Percentiles rank a stretch among this genome's conserved stretches.
These are phyloP conservation scores for Phrixothrix hirtus DNA, from an alignment of 2,888 invertebrate species.

Conservation along the genomic window DNA sequence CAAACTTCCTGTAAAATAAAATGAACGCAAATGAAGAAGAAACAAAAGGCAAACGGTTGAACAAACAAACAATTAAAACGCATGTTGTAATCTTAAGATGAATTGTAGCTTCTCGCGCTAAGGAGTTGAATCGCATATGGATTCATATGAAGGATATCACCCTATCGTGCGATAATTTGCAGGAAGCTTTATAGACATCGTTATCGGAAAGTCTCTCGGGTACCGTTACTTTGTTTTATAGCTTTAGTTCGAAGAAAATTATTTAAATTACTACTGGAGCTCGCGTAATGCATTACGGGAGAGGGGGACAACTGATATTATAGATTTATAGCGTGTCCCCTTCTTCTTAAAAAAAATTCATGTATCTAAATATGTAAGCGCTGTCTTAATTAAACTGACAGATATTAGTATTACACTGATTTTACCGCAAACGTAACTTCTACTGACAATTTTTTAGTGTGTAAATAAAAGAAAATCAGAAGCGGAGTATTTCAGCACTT, in stretches of 20 bases:
- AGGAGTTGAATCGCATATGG: conserved; percentile 34
- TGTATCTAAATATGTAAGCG: too few species aligned
- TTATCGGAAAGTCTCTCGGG: conserved; percentile 7
- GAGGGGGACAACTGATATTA: not conserved
- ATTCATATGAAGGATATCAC: conserved; percentile 33
- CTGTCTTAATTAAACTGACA: not conserved
- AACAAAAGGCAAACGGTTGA: too few species aligned
- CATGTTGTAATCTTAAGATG: too few species aligned
- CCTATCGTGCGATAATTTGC: conserved; percentile 19
- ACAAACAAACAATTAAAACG: too few species aligned
- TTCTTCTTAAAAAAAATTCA: too few species aligned
- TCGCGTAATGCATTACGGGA: too few species aligned
- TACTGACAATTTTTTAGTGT: too few species aligned
- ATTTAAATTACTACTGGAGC: conserved; percentile 1
- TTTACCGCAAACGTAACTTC: not conserved
- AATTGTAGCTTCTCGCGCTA: conserved; percentile 16
- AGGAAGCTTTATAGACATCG: conserved; percentile 1
- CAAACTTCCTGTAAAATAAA: too few species aligned
- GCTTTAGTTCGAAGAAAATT: conserved; percentile 9
- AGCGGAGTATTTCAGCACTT: too few species aligned
- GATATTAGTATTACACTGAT: not conserved
- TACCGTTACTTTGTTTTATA: conserved; percentile 19
- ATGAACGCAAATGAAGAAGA: too few species aligned
- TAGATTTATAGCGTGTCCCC: too few species aligned
- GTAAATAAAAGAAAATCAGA: too few species aligned